Evolutionary conservation across 2,113 vertebrate species (phyloP).

Genomic region (Pelecanoides urinatrix): DNA sequence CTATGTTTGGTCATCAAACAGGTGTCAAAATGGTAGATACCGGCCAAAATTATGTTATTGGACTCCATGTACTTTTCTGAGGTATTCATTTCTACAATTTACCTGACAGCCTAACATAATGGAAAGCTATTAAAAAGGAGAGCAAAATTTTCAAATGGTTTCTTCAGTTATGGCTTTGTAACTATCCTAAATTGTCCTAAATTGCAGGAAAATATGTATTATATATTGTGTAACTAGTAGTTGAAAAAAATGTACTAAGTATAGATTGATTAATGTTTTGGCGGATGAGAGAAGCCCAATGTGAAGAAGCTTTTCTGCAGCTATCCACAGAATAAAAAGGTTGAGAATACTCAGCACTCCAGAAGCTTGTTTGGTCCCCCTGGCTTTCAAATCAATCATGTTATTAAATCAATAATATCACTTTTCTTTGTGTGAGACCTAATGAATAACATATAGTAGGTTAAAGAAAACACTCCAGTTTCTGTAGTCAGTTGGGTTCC

Average conservation of each 20-base stretch:
- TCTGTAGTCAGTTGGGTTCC: neutral
- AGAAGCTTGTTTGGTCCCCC: neutral
- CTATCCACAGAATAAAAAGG: neutral
- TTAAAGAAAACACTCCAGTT: neutral
- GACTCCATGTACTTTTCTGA: neutral
- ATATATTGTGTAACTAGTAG: neutral
- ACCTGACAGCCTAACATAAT: neutral
- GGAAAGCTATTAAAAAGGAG: neutral
- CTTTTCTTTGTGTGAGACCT: neutral
- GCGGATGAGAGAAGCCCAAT: neutral
- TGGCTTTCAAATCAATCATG: slow-evolving; percentile 2
- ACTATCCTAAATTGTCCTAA: neutral
- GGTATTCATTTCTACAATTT: neutral
- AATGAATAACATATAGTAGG: neutral
- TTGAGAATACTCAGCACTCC: neutral
- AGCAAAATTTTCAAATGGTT: neutral
- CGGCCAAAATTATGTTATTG: neutral
- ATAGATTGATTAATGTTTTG: neutral
- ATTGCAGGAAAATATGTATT: neutral
- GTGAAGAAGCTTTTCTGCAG: neutral
- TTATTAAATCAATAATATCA: neutral
- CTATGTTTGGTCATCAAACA: neutral
- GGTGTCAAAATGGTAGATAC: neutral
- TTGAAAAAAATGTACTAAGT: neutral
- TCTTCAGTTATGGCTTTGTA: neutral